Conservation (phyloP, 2,888 invertebrate species). For the Axea sp. region DNA sequence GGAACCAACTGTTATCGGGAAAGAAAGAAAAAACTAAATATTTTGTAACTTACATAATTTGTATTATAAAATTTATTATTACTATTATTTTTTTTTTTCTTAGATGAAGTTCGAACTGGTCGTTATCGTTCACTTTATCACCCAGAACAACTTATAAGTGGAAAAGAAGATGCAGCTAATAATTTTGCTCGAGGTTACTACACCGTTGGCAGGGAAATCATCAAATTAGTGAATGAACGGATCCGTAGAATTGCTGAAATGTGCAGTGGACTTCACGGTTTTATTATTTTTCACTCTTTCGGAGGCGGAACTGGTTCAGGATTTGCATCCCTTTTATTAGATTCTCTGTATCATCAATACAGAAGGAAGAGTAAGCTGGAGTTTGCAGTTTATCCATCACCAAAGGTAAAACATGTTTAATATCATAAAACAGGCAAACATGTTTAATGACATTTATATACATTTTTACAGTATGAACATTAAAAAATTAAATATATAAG, state of each 20-base stretch:
- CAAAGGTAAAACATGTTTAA: slow-evolving; percentile 86
- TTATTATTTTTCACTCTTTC: slow-evolving; percentile 95
- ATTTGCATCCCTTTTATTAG: slow-evolving; percentile 95
- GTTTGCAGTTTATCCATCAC: slow-evolving; percentile 97
- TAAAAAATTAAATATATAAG: too few relatives aligned
- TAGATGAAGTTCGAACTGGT: slow-evolving; percentile 90
- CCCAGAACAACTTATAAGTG: slow-evolving; percentile 94
- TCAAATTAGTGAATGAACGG: slow-evolving; percentile 90
- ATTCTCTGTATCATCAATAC: slow-evolving; percentile 93
- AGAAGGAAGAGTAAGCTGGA: slow-evolving; percentile 96
- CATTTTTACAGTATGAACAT: too few relatives aligned
- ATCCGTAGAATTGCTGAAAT: slow-evolving; percentile 91
- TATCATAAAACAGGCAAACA: too few relatives aligned
- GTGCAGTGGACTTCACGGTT: slow-evolving; percentile 92
- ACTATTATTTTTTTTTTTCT: neutral
- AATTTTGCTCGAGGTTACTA: slow-evolving; percentile 97
- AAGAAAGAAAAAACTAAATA: too few relatives aligned
- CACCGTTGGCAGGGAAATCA: slow-evolving; percentile 94
- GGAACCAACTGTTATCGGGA: slow-evolving; percentile 93
- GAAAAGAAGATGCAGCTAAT: slow-evolving; percentile 96
- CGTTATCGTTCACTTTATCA: slow-evolving; percentile 92
- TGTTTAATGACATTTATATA: too few relatives aligned
- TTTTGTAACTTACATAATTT: too few relatives aligned
- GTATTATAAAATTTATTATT: neutral
- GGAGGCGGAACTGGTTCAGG: slow-evolving; percentile 95